Conservation (phyloP, 1,140 invertebrate genomes). For the Diplogasteroides magnus region DNA sequence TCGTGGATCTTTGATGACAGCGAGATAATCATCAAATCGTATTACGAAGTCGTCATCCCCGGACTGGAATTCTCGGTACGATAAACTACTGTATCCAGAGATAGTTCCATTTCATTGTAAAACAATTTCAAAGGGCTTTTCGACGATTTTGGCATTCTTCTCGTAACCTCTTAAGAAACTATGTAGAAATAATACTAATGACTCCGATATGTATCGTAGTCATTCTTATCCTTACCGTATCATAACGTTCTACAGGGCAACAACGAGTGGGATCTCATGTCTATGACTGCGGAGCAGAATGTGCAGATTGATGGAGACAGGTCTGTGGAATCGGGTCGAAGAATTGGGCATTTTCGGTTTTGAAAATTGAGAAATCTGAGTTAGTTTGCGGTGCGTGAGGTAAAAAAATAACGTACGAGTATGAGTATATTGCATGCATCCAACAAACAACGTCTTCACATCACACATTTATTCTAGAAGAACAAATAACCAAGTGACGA, state of each 20-base stretch:
- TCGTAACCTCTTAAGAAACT: background rate
- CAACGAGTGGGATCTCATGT: conserved; percentile 27
- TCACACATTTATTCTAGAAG: too few relatives aligned
- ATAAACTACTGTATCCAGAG: too few relatives aligned
- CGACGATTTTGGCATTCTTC: too few relatives aligned
- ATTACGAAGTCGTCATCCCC: background rate
- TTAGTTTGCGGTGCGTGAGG: too few relatives aligned
- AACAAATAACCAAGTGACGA: too few relatives aligned
- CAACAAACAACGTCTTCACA: too few relatives aligned
- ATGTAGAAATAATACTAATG: background rate
- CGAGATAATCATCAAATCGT: background rate
- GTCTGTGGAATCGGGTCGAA: background rate
- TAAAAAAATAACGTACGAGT: too few relatives aligned
- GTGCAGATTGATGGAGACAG: background rate
- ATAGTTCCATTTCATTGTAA: too few relatives aligned
- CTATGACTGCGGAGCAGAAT: background rate
- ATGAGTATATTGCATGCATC: too few relatives aligned
- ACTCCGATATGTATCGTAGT: background rate
- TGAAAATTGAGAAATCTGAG: background rate
- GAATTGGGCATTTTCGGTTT: conserved; percentile 9
- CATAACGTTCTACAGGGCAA: conserved; percentile 28
- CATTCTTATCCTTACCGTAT: too few relatives aligned
- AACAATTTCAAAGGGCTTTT: too few relatives aligned
- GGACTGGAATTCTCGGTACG: background rate
- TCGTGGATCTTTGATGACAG: background rate